These are phyloP conservation scores for Ormyrus pomaceus DNA, from an alignment of 2,888 invertebrate species.

Conservation along the genomic window DNA sequence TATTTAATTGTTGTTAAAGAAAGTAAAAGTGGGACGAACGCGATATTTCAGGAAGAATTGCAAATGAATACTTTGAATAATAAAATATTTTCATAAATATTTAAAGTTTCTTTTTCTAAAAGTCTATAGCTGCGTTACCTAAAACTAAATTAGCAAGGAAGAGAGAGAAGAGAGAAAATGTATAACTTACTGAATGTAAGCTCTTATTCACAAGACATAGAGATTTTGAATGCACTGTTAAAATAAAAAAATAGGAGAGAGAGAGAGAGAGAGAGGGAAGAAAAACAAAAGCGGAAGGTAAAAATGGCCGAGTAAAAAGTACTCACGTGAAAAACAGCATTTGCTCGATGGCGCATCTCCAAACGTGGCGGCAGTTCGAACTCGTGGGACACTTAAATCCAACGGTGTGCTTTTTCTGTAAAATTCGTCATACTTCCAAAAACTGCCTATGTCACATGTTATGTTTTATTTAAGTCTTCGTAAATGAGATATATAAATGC, in stretches of 20 bases:
- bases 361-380: conserved; percentile 95
- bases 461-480: neutral
- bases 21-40: neutral
- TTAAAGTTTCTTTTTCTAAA: too few relatives aligned
- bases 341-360: conserved; percentile 98
- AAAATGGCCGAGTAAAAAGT: conserved; percentile 46
- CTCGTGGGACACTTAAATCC: conserved; percentile 97
- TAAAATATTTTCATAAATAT: neutral
- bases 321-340: conserved; percentile 98
- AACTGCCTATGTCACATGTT: conserved; percentile 12
- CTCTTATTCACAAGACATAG: conserved; percentile 19
- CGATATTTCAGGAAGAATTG: neutral
- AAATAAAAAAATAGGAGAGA: conserved; percentile 14
- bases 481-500: too few relatives aligned
- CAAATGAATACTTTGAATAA: neutral
- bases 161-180: neutral
- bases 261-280: neutral
- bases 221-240: conserved; percentile 33
- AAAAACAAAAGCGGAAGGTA: conserved; percentile 12
- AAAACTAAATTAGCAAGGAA: neutral
- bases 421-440: conserved; percentile 64
- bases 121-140: too few relatives aligned
- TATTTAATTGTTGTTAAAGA: too few relatives aligned
- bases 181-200: conserved; percentile 20
- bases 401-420: conserved; percentile 93